Conservation (phyloP, 2,888 invertebrate genomes). For the Pyrocoelia pectoralis region DNA sequence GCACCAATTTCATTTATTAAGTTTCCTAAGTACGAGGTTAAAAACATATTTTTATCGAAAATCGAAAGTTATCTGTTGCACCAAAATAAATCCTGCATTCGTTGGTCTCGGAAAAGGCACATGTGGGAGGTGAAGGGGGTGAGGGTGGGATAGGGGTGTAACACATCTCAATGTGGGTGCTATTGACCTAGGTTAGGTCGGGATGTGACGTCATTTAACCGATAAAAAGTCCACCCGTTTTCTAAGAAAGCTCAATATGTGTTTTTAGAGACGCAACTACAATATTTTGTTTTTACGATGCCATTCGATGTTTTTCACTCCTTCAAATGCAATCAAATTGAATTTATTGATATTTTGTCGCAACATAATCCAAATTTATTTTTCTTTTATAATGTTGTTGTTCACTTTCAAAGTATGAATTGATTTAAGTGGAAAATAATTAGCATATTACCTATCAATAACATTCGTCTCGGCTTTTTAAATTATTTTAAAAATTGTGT, state of each 20-base stretch:
- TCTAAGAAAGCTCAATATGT: conserved; percentile 19
- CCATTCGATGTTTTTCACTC: too few species aligned
- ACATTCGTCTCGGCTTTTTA: too few species aligned
- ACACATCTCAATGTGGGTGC: conserved; percentile 33
- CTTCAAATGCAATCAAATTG: too few species aligned
- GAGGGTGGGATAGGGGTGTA: conserved; percentile 28
- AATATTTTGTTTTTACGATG: background rate
- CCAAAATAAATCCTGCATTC: conserved; percentile 14
- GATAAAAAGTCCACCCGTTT: conserved; percentile 34
- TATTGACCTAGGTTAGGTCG: conserved; percentile 37
- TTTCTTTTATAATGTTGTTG: too few species aligned
- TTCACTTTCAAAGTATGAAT: too few species aligned
- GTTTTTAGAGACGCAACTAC: background rate
- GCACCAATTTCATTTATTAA: too few species aligned
- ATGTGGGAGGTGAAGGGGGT: conserved; percentile 25
- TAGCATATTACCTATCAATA: too few species aligned
- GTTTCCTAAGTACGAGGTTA: too few species aligned
- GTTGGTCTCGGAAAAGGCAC: conserved; percentile 20
- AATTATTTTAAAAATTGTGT: too few species aligned
- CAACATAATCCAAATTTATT: too few species aligned
- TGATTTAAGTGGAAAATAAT: too few species aligned
- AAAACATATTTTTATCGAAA: background rate
- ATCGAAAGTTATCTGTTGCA: conserved; percentile 13
- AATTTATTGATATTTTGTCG: too few species aligned
- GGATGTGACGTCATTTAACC: conserved; percentile 37